Conservation (phyloP, 1,140 invertebrate genomes). For the Platyura marginata region DNA sequence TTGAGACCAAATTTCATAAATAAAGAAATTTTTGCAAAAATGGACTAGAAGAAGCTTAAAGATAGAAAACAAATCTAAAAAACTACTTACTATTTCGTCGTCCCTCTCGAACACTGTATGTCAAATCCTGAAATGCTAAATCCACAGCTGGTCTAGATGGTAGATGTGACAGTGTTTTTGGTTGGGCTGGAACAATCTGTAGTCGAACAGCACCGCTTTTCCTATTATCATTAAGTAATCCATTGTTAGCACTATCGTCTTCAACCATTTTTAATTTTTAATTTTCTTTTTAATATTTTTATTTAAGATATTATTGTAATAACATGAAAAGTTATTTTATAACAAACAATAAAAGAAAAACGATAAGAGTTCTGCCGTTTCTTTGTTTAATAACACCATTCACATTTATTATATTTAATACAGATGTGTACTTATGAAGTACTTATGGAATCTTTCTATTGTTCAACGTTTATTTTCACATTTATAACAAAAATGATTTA, state of each 20-base stretch:
- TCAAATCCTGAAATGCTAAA: conserved; percentile 66
- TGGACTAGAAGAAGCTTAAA: too few relatives aligned
- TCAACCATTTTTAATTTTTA: conserved; percentile 15
- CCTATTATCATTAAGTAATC: conserved; percentile 28
- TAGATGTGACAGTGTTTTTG: conserved; percentile 61
- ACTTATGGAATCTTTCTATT: too few relatives aligned
- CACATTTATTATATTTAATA: background rate
- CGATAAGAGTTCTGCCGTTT: background rate
- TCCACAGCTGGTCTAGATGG: conserved; percentile 72
- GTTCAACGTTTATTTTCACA: background rate
- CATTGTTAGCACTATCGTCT: conserved; percentile 24
- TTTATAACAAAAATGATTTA: background rate
- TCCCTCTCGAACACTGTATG: conserved; percentile 68
- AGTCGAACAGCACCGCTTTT: conserved; percentile 26
- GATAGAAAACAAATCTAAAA: too few relatives aligned
- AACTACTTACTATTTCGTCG: conserved; percentile 66
- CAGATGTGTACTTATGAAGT: too few relatives aligned
- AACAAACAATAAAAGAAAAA: background rate
- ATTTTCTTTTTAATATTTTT: too few relatives aligned
- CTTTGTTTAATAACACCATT: background rate
- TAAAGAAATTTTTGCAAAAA: too few relatives aligned
- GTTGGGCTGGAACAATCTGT: conserved; percentile 43
- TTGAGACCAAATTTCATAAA: too few relatives aligned
- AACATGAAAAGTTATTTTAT: background rate
- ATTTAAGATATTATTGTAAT: background rate